Percentiles rank a stretch among this genome's conserved stretches.
Conservation (phyloP, 2,888 invertebrate genomes). For the Apocheima hispidaria region DNA sequence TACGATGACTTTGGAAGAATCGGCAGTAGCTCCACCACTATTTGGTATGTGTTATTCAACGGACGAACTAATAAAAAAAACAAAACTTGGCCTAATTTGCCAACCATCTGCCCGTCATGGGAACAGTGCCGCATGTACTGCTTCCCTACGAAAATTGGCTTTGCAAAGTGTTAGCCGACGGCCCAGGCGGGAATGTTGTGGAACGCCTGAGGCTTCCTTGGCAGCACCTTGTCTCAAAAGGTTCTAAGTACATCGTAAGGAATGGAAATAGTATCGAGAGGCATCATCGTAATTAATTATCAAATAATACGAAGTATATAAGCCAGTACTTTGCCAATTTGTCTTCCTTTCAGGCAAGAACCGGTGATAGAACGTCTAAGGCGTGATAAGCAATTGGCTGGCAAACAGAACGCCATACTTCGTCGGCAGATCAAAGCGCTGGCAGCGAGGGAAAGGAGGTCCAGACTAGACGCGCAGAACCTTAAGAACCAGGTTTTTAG, state of each 20-base stretch:
- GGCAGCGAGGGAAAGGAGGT: conserved; percentile 74
- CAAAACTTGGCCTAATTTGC: no score
- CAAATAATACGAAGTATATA: neutral
- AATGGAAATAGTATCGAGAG: no score
- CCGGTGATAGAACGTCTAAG: conserved; percentile 77
- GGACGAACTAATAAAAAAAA: no score
- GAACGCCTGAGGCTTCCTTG: no score
- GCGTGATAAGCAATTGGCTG: conserved; percentile 74
- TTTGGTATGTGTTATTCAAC: conserved; percentile 65
- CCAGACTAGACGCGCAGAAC: conserved; percentile 79
- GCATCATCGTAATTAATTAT: no score
- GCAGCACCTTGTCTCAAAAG: no score
- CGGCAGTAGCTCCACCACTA: conserved; percentile 69
- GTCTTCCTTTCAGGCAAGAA: conserved; percentile 69
- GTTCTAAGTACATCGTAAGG: no score
- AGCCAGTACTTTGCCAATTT: neutral
- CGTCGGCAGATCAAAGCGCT: conserved; percentile 79
- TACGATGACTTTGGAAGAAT: conserved; percentile 67
- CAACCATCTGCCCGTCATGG: no score
- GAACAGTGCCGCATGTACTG: no score
- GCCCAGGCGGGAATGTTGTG: no score
- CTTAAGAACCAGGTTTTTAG: conserved; percentile 79
- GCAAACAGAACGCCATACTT: conserved; percentile 77
- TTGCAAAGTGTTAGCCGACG: no score
- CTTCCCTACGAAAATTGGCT: no score